Evolutionary conservation across 2,888 invertebrate species (phyloP).

Genomic region (Xanthia togata): DNA sequence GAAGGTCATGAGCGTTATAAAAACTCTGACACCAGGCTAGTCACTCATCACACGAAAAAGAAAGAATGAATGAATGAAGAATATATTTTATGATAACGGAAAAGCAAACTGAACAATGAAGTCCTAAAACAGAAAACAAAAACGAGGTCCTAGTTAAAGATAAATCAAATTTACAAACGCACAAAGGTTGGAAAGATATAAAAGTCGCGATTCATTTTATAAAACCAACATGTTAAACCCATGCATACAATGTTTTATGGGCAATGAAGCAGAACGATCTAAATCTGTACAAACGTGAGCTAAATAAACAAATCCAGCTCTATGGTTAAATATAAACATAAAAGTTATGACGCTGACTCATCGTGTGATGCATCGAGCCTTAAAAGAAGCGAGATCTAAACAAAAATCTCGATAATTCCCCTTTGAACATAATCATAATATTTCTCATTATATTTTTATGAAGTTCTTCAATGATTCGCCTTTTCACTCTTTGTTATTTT

Average conservation of each 20-base stretch:
- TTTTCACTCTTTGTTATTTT: slow-evolving; percentile 23
- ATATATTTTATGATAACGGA: not conserved
- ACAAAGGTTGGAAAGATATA: slow-evolving; percentile 9
- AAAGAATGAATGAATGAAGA: too few species aligned
- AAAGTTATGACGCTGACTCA: slow-evolving; percentile 35
- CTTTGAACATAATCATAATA: slow-evolving; percentile 52
- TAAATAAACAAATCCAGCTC: slow-evolving; percentile 53
- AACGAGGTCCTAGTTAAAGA: not conserved
- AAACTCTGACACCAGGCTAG: too few species aligned
- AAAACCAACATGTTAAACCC: slow-evolving; percentile 28
- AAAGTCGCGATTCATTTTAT: slow-evolving; percentile 38
- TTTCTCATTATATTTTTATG: slow-evolving; percentile 36
- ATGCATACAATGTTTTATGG: slow-evolving; percentile 58
- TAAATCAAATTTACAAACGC: slow-evolving; percentile 12
- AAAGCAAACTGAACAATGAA: not conserved
- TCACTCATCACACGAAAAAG: too few species aligned
- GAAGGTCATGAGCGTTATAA: too few species aligned
- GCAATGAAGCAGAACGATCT: slow-evolving; percentile 50
- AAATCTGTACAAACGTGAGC: slow-evolving; percentile 53
- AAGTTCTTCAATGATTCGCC: slow-evolving; percentile 15
- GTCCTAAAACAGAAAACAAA: not conserved
- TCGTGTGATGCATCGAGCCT: slow-evolving; percentile 18
- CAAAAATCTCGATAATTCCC: slow-evolving; percentile 33
- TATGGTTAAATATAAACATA: slow-evolving; percentile 52
- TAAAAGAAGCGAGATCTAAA: slow-evolving; percentile 40